phyloP scores from a whole-genome alignment of 2,113 vertebrate genomes.

The Rhinogobius similis region DNA sequence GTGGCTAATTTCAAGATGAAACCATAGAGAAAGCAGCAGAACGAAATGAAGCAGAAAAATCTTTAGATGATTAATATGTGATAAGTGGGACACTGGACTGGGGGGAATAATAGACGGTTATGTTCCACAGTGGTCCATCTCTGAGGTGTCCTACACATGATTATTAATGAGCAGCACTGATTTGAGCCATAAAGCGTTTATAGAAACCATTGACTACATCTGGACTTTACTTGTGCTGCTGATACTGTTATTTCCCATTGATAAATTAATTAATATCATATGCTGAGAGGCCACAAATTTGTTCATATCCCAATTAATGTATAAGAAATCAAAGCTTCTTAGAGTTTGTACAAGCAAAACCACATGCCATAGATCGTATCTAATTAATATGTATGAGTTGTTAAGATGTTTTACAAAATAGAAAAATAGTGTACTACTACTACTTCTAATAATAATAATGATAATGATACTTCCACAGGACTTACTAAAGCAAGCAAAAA shows the following conservation, averaged over 20 bases:
- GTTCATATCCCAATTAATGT: no score
- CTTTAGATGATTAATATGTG: slow-evolving; percentile 35
- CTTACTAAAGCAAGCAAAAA: no score
- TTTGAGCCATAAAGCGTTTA: slow-evolving; percentile 11
- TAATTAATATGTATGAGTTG: no score
- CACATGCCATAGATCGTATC: no score
- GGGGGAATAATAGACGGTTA: slow-evolving; percentile 21
- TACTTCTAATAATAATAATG: no score
- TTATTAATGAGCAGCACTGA: background rate
- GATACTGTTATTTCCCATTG: no score
- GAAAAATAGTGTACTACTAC: no score
- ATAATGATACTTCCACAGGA: no score
- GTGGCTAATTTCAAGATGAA: slow-evolving; percentile 17
- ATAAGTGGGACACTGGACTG: slow-evolving; percentile 39
- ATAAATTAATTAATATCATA: background rate
- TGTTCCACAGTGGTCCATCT: slow-evolving; percentile 1
- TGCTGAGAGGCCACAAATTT: background rate
- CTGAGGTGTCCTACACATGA: slow-evolving; percentile 24
- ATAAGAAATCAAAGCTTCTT: no score
- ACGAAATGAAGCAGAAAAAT: slow-evolving; percentile 16
- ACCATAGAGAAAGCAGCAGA: slow-evolving; percentile 12
- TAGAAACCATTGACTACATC: background rate
- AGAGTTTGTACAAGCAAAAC: no score
- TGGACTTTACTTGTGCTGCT: no score
- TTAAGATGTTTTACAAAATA: no score